Evolutionary conservation across 2,797 vertebrate genomes (phyloP).

Genomic region (Vireo griseus): DNA sequence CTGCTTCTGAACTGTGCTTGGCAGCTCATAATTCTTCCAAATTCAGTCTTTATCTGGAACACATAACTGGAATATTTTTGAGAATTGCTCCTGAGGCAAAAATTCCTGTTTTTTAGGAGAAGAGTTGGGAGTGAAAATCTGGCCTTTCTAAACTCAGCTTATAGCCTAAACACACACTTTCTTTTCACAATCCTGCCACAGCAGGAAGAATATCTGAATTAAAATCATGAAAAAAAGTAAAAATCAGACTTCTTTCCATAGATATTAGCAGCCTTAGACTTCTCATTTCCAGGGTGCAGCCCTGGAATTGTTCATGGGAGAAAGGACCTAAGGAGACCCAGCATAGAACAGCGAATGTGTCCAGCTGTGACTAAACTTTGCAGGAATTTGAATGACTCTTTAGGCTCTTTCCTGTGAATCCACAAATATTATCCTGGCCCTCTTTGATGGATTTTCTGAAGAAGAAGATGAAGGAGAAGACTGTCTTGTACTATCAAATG

Average conservation of each 20-base stretch:
- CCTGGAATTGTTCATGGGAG: not conserved
- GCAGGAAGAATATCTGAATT: not conserved
- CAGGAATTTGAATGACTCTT: not conserved
- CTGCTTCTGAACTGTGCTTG: not conserved
- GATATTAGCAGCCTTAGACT: not conserved
- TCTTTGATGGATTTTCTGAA: not conserved
- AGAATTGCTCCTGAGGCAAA: not conserved
- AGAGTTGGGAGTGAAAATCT: not conserved
- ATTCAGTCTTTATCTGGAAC: not conserved
- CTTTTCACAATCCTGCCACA: not conserved
- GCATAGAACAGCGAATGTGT: rapidly evolving
- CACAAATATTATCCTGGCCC: not conserved
- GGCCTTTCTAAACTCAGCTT: not conserved
- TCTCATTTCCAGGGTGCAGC: not conserved
- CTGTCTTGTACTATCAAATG: not conserved
- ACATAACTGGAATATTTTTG: not conserved
- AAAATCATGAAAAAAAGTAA: not conserved
- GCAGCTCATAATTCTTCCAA: not conserved
- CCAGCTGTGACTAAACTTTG: not conserved
- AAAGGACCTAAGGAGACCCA: not conserved
- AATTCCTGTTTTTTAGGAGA: not conserved
- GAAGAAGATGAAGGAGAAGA: not conserved
- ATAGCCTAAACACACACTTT: not conserved
- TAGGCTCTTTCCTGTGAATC: not conserved
- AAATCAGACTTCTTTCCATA: not conserved